Percentiles rank a stretch among this genome's conserved stretches.
phyloP scores from a whole-genome alignment of 2,888 invertebrate species.

The Drosophila mayaguana region DNA sequence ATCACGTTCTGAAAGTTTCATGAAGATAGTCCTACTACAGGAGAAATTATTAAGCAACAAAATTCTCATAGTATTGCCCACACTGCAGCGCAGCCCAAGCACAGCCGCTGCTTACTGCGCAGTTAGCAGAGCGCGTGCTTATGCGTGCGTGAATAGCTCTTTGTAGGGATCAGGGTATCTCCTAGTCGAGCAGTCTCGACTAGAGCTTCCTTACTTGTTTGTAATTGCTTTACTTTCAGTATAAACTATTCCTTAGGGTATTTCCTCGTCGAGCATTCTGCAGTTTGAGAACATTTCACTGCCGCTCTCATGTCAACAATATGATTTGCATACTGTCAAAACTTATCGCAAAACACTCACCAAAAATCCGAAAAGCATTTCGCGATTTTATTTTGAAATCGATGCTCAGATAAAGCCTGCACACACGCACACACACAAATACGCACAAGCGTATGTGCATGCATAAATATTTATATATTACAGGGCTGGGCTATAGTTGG shows the following conservation, averaged over 20 bases:
- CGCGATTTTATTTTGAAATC: slow-evolving; percentile 64
- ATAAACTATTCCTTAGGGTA: not conserved
- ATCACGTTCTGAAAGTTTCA: too few relatives aligned
- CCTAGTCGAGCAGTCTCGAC: too few relatives aligned
- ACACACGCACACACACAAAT: slow-evolving; percentile 4
- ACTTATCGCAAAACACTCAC: slow-evolving; percentile 67
- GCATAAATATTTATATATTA: slow-evolving; percentile 51
- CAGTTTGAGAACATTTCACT: not conserved
- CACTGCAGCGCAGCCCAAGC: too few relatives aligned
- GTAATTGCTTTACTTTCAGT: not conserved
- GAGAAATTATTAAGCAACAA: too few relatives aligned
- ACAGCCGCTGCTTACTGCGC: too few relatives aligned
- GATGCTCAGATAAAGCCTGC: slow-evolving; percentile 50
- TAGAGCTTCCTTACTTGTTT: too few relatives aligned
- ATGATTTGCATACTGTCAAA: slow-evolving; percentile 74
- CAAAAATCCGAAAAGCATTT: slow-evolving; percentile 64
- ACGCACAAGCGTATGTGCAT: slow-evolving; percentile 1
- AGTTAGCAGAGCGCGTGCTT: too few relatives aligned
- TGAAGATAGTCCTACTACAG: too few relatives aligned
- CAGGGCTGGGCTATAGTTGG: slow-evolving; percentile 37
- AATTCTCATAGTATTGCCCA: too few relatives aligned
- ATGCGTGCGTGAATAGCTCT: too few relatives aligned
- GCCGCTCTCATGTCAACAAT: slow-evolving; percentile 15
- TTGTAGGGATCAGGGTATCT: too few relatives aligned
- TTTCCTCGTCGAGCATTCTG: not conserved